Evolutionary conservation across 2,797 vertebrate genomes (phyloP), one percentile per base, ranked within the genome.

Genomic region (Peromyscus melanophrys): DNA sequence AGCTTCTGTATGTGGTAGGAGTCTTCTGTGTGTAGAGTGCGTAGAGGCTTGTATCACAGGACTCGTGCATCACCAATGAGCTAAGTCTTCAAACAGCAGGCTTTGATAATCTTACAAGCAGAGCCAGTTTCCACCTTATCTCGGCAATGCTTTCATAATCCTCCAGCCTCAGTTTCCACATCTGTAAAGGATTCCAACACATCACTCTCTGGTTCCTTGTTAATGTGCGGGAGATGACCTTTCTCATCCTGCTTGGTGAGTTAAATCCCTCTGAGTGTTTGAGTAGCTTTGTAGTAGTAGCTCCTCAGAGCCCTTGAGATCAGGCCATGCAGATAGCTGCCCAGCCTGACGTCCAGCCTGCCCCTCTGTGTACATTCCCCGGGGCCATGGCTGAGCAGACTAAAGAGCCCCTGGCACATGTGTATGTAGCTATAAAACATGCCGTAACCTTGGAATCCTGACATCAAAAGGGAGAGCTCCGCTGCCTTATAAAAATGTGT

Each of bases 391-490:
- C 75, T 94, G 92, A 85, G 46, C 3, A 2, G 52, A 86, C 84
- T n/a, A 34, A 77, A 81, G 80, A 85, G 92, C 78, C 94, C 92
- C 76, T 76, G 65, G 87, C 96, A 94, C 96, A 95, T 82, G 83
- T 96, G 89, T 63, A 25, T 95, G 69, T 77, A 94, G 89, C 96
- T 95, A 96, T 97, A 96, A 98, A 96, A 95, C 91, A 92, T 83
- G 80, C 94, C 0, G 0, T 95, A 96, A 97, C 76, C 76, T 96
- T 97, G 96, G 96, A 97, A 97, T 95, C 87, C 3, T 10, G 5
- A 97, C 96, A 96, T 98, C 97, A 97, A 98, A 97, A 96, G 92
- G 95, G 29, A 96, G 92, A 34, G 69, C 73, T 81, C 94, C 31
- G 23, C 80, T 94, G 83, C 75, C 90, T 96, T 92, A 97, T 97